Evolutionary conservation across 2,797 vertebrate species (phyloP).

Genomic region (Anguilla anguilla): DNA sequence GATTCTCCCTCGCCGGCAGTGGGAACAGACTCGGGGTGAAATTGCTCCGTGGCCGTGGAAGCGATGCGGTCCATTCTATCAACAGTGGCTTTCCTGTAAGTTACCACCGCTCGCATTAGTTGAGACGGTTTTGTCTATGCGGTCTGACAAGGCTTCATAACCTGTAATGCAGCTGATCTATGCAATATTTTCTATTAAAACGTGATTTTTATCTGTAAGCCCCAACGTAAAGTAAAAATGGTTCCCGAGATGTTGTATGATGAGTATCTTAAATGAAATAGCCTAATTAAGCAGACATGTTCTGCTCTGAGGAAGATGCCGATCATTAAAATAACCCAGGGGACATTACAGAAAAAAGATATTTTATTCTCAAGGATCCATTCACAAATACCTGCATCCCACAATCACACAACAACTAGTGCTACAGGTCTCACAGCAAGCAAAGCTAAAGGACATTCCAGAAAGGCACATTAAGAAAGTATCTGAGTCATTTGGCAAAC

Average conservation of each 20-base stretch:
- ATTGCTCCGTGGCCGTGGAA: slow-evolving; percentile 77
- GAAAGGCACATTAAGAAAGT: neutral
- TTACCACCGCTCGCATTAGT: slow-evolving; percentile 39
- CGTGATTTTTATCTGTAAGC: neutral
- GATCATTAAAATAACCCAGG: neutral
- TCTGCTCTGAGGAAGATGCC: neutral
- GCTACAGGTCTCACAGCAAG: neutral
- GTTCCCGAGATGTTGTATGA: neutral
- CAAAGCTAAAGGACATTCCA: neutral
- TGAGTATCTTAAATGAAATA: neutral
- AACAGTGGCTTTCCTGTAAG: slow-evolving; percentile 83
- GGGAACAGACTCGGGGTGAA: slow-evolving; percentile 72
- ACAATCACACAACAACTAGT: neutral
- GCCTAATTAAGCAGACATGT: neutral
- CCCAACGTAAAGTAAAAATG: neutral
- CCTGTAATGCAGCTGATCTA: neutral
- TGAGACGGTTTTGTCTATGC: neutral
- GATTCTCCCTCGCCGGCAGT: slow-evolving; percentile 70
- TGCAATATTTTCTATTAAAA: neutral
- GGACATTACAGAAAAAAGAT: neutral
- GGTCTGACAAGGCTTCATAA: neutral
- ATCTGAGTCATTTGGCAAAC: neutral
- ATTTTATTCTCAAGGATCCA: neutral
- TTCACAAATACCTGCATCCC: neutral
- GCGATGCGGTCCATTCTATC: slow-evolving; percentile 82